phyloP scores from a whole-genome alignment of 2,113 vertebrate genomes.

The Carassius gibelio region DNA sequence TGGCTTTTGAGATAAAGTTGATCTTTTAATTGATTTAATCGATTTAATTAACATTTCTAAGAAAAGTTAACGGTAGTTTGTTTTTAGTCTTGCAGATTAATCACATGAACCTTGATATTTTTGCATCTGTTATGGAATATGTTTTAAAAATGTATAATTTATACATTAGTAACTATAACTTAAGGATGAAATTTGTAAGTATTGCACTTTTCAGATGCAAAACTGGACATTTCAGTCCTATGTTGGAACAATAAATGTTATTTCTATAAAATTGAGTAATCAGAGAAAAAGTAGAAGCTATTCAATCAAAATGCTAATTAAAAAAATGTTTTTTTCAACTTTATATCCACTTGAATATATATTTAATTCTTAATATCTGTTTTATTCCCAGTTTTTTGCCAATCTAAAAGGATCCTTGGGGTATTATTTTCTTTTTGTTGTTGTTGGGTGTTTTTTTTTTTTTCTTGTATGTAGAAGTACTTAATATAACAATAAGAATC shows the following conservation, averaged over 20 bases:
- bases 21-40: too few species aligned
- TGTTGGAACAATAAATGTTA: not conserved
- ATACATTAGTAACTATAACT: not conserved
- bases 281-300: not conserved
- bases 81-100: not conserved
- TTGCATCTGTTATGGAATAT: not conserved
- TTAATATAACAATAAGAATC: too few species aligned
- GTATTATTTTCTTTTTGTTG: too few species aligned
- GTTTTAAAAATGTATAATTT: not conserved
- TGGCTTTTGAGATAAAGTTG: not conserved
- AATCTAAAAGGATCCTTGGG: not conserved
- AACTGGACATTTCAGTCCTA: not conserved
- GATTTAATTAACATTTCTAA: too few species aligned
- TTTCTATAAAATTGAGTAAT: not conserved
- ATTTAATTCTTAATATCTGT: not conserved
- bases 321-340: too few species aligned
- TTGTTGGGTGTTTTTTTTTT: too few species aligned
- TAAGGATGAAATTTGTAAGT: too few species aligned
- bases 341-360: not conserved
- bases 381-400: not conserved
- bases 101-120: not conserved
- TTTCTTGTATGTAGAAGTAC: not conserved
- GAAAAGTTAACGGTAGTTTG: not conserved
- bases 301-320: not conserved
- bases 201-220: not conserved